Percentiles rank a stretch among this genome's conserved stretches.
Conservation (phyloP, 2,797 vertebrate species). For the Anguilla anguilla region DNA sequence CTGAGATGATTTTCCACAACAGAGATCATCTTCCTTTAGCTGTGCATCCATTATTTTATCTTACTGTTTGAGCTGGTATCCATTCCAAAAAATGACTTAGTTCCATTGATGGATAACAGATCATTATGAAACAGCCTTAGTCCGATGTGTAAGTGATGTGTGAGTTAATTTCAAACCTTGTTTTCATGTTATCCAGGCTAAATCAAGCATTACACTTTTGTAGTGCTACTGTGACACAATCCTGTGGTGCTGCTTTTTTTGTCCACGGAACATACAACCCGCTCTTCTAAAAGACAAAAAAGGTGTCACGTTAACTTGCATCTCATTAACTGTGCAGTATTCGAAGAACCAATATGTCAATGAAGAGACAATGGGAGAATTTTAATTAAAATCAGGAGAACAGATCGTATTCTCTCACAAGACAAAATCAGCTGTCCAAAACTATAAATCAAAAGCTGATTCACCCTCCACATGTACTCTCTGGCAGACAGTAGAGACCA, state of each 20-base stretch:
- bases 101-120: constrained; percentile 9
- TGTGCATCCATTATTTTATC: not conserved
- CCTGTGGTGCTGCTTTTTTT: not conserved
- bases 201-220: not conserved
- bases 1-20: not conserved
- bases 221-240: not conserved
- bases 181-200: not conserved
- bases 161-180: constrained; percentile 22
- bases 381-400: not conserved
- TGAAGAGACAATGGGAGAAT: constrained; percentile 47
- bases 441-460: constrained; percentile 45
- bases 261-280: not conserved
- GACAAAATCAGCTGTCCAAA: constrained; percentile 52
- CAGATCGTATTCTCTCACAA: constrained; percentile 55
- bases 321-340: constrained; percentile 30
- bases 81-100: constrained; percentile 26
- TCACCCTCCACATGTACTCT: constrained; percentile 45
- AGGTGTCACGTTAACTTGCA: constrained; percentile 32
- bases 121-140: constrained; percentile 18
- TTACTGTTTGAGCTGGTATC: not conserved
- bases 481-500: constrained; percentile 42
- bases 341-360: constrained; percentile 20
- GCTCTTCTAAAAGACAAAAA: constrained; percentile 18
- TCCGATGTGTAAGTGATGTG: constrained; percentile 26
- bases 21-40: not conserved